Conservation (phyloP, 2,797 vertebrate species). For the Phrynocephalus guinanensis region DNA sequence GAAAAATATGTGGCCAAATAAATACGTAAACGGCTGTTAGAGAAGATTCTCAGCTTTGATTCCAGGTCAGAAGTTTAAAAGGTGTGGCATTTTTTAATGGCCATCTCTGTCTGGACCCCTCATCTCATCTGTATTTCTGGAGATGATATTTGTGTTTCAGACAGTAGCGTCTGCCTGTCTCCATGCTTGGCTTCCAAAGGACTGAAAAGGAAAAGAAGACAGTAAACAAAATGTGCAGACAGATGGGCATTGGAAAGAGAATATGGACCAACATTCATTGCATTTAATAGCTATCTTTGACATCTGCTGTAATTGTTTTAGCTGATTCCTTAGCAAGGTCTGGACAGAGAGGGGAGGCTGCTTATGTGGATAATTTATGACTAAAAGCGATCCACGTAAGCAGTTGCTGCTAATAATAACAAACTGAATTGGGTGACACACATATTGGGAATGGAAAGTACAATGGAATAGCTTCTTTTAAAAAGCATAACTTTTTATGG, state of each 20-base stretch:
- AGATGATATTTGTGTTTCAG: background rate
- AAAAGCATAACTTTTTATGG: background rate
- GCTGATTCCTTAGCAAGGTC: background rate
- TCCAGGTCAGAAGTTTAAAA: background rate
- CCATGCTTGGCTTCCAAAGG: conserved; percentile 7
- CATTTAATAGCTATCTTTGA: conserved; percentile 2
- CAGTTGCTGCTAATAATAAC: background rate
- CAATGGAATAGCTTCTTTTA: background rate
- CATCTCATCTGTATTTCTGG: background rate
- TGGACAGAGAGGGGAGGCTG: background rate
- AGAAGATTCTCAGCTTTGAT: background rate
- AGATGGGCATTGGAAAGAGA: conserved; percentile 6
- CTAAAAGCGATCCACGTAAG: background rate
- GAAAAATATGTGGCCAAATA: background rate
- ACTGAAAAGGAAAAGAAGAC: background rate
- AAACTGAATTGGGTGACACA: background rate
- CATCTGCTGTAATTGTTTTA: background rate
- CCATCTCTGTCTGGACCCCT: background rate
- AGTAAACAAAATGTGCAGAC: background rate
- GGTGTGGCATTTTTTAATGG: background rate
- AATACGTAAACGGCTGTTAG: background rate
- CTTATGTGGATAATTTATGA: too few species aligned
- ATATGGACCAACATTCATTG: background rate
- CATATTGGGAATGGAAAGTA: background rate
- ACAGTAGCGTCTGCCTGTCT: background rate